A percentile compares a stretch with the other conserved stretches of the same genome.
Conservation (phyloP, 2,888 invertebrate genomes). For the Tribolium freemani region DNA sequence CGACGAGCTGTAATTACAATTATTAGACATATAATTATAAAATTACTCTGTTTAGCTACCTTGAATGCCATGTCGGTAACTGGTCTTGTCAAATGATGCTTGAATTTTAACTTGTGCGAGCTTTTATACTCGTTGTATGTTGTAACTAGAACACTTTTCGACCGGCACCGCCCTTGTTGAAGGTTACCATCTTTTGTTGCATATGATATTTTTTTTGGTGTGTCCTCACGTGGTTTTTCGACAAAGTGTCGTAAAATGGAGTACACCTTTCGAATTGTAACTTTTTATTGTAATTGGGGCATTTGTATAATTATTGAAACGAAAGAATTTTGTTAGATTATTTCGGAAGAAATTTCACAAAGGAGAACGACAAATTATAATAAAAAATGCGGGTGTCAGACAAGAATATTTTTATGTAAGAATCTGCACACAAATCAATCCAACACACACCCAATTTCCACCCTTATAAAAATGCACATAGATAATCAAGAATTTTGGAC, state of each 20-base stretch:
- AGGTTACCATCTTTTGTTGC: conserved; percentile 37
- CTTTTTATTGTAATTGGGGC: neutral
- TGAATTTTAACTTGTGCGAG: conserved; percentile 25
- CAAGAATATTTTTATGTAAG: neutral
- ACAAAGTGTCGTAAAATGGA: neutral
- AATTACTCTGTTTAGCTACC: conserved; percentile 15
- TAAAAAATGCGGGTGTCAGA: no score
- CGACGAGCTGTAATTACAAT: conserved; percentile 49
- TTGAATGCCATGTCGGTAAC: conserved; percentile 41
- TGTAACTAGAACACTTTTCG: conserved; percentile 44
- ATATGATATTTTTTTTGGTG: conserved; percentile 20
- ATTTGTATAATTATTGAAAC: no score
- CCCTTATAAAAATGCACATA: neutral
- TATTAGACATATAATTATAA: neutral
- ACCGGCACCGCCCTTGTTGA: conserved; percentile 41
- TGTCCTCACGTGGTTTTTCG: conserved; percentile 8
- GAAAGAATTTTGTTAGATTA: no score
- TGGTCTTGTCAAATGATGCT: conserved; percentile 17
- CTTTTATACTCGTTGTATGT: conserved; percentile 38
- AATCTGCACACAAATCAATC: neutral
- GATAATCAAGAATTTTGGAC: neutral
- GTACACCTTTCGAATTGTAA: neutral
- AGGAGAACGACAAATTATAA: no score
- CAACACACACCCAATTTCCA: neutral
- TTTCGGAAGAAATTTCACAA: no score